phyloP scores from a whole-genome alignment of 2,113 vertebrate genomes.

The Atrichornis clamosus region DNA sequence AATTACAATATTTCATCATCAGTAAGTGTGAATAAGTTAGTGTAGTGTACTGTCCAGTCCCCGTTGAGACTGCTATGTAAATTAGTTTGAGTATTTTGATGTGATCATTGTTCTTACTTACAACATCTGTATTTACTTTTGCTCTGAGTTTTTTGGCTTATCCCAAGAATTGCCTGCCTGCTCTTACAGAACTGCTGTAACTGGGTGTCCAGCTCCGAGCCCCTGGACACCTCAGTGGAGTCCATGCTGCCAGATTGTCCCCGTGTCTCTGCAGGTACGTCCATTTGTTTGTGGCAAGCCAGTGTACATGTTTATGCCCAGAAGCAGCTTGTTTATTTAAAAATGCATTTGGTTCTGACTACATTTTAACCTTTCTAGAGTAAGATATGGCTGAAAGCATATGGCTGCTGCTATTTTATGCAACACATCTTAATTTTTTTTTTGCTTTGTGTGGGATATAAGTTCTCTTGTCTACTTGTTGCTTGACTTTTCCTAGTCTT shows the following conservation, averaged over 20 bases:
- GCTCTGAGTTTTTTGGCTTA: background rate
- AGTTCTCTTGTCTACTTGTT: background rate
- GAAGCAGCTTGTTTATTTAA: background rate
- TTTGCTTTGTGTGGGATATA: background rate
- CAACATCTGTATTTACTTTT: background rate
- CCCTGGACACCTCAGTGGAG: conserved; percentile 88
- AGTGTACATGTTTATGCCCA: background rate
- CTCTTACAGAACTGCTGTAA: conserved; percentile 89
- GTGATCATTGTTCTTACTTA: background rate
- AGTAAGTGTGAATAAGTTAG: background rate
- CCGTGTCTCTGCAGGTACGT: conserved; percentile 92
- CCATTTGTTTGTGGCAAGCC: background rate
- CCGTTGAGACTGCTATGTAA: background rate
- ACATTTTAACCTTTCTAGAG: background rate
- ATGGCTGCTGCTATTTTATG: background rate
- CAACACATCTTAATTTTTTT: background rate
- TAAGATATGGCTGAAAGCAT: background rate
- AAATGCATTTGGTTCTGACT: background rate
- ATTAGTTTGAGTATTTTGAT: background rate
- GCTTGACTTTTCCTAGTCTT: background rate
- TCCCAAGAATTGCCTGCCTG: conserved; percentile 14
- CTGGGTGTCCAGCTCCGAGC: conserved; percentile 95
- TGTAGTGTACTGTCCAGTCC: background rate
- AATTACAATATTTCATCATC: accelerated
- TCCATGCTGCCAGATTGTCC: conserved; percentile 95